phyloP scores from a whole-genome alignment of 2,888 invertebrate species.

The Acleris laterana region DNA sequence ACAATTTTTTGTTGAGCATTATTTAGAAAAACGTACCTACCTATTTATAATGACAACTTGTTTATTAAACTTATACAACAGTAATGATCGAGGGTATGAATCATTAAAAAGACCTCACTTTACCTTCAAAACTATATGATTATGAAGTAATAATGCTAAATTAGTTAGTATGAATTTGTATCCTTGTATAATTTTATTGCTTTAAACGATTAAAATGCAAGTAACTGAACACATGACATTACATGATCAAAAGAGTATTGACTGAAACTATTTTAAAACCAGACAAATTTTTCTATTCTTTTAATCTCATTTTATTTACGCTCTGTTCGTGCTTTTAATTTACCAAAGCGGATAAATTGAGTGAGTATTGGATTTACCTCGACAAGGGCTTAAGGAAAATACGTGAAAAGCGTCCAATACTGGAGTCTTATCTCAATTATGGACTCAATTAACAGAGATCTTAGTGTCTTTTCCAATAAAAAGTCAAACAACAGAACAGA shows the following conservation, averaged over 20 bases:
- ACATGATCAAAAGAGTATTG: neutral
- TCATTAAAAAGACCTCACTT: too few relatives aligned
- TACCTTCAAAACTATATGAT: too few relatives aligned
- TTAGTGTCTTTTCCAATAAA: neutral
- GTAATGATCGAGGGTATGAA: too few relatives aligned
- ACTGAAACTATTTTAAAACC: constrained; percentile 8
- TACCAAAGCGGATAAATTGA: constrained; percentile 20
- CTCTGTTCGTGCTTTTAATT: constrained; percentile 23
- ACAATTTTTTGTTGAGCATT: too few relatives aligned
- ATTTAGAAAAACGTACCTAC: too few relatives aligned
- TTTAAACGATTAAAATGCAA: neutral
- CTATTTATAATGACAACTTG: too few relatives aligned
- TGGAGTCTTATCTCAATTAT: neutral
- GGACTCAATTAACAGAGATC: neutral
- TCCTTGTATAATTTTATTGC: too few relatives aligned
- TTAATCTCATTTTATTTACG: constrained; percentile 22
- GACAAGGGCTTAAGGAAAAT: constrained; percentile 22
- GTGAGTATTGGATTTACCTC: constrained; percentile 23
- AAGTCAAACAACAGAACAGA: too few relatives aligned
- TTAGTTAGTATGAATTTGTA: too few relatives aligned
- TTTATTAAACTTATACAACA: too few relatives aligned
- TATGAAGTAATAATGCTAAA: too few relatives aligned
- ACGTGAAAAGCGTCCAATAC: constrained; percentile 1
- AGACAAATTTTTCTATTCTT: neutral
- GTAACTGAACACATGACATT: neutral